These are phyloP conservation scores for Calameuta idolon DNA, from an alignment of 2,888 invertebrate genomes.

Conservation along the genomic window DNA sequence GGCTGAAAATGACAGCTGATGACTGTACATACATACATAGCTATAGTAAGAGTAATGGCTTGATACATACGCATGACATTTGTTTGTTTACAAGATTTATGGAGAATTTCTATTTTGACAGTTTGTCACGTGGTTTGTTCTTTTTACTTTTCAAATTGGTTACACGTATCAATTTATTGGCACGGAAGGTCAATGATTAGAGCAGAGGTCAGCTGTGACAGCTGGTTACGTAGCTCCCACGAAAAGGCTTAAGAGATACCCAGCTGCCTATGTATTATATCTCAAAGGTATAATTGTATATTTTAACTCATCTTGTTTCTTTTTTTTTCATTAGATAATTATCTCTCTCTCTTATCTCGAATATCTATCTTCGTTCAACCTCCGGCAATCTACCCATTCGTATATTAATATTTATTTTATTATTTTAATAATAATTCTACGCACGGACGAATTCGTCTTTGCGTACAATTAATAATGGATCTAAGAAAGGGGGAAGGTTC, in stretches of 20 bases:
- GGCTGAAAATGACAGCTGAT: background rate
- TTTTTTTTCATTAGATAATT: background rate
- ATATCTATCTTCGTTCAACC: too few species aligned
- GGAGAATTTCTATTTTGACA: background rate
- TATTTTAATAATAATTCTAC: too few species aligned
- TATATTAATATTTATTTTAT: too few species aligned
- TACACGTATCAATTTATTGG: background rate
- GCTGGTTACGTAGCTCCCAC: background rate
- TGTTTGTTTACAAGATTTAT: background rate
- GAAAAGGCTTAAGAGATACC: too few species aligned
- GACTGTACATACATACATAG: background rate
- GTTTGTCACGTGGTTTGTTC: background rate
- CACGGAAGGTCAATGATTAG: background rate
- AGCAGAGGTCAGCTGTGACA: background rate
- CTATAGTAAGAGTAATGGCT: background rate
- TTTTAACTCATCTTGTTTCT: background rate
- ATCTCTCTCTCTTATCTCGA: background rate
- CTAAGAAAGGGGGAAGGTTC: conserved; percentile 27
- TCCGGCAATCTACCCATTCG: too few species aligned
- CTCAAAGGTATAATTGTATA: background rate
- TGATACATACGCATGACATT: background rate
- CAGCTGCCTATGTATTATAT: background rate
- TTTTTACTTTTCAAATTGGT: background rate
- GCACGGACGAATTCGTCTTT: background rate
- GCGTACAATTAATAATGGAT: conserved; percentile 38